Evolutionary conservation across 2,113 vertebrate genomes (phyloP).

Genomic region (Ascaphus truei): DNA sequence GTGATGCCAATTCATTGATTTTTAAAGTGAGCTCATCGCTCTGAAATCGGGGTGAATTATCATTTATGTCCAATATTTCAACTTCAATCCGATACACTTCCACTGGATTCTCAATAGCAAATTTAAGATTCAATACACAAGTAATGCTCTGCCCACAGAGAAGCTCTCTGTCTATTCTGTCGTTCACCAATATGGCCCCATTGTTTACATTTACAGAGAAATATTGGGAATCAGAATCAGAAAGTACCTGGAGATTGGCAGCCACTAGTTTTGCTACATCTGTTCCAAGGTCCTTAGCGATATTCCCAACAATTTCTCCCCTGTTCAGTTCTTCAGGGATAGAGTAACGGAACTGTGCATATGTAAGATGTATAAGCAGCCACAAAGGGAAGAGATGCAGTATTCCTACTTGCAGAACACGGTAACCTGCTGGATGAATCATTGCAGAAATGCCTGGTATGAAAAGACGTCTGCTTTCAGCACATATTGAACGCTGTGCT

Average conservation of each 20-base stretch:
- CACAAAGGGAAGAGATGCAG: constrained; percentile 72
- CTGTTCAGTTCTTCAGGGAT: constrained; percentile 65
- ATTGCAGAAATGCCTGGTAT: constrained; percentile 16
- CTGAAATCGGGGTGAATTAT: constrained; percentile 70
- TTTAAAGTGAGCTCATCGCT: constrained; percentile 63
- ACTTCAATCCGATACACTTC: constrained; percentile 72
- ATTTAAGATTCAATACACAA: constrained; percentile 67
- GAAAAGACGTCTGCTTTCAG: constrained; percentile 24
- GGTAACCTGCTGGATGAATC: constrained; percentile 12
- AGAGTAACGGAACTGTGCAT: constrained; percentile 65
- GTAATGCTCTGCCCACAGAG: constrained; percentile 58
- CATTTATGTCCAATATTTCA: constrained; percentile 74
- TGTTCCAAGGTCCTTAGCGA: constrained; percentile 78
- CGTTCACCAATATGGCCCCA: constrained; percentile 56
- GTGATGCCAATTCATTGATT: constrained; percentile 67
- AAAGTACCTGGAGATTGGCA: constrained; percentile 79
- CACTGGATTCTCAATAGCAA: constrained; percentile 71
- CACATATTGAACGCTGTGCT: constrained; percentile 24
- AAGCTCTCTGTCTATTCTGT: constrained; percentile 67
- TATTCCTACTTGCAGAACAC: constrained; percentile 62
- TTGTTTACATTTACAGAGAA: constrained; percentile 65
- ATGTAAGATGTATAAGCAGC: constrained; percentile 65
- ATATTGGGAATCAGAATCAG: constrained; percentile 77
- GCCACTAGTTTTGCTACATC: constrained; percentile 69
- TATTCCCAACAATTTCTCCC: constrained; percentile 67